phyloP scores from a whole-genome alignment of 2,888 invertebrate genomes.

The Sarcophaga caerulescens region DNA sequence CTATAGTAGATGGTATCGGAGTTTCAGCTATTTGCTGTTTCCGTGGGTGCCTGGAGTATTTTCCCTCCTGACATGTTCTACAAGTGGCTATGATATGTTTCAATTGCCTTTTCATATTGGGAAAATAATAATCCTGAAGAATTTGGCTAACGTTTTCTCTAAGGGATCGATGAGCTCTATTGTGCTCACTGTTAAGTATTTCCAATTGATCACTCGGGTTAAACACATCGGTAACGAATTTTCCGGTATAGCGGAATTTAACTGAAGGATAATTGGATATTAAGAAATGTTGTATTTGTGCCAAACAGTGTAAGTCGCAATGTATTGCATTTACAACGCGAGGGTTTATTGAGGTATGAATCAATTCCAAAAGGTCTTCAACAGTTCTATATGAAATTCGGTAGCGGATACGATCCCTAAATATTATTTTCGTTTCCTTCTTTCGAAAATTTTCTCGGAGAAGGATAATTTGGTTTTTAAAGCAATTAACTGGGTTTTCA shows the following conservation, averaged over 20 bases:
- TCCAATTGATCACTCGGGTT: too few relatives aligned
- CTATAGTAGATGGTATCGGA: too few relatives aligned
- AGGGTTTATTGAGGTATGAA: neutral
- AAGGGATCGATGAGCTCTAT: conserved; percentile 37
- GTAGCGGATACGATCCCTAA: too few relatives aligned
- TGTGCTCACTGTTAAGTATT: conserved; percentile 18
- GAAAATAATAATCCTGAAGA: neutral
- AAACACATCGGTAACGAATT: neutral
- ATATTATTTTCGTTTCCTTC: too few relatives aligned
- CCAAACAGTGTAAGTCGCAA: conserved; percentile 1
- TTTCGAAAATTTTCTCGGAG: too few relatives aligned
- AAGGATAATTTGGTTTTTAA: too few relatives aligned
- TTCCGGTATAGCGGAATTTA: neutral
- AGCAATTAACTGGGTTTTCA: too few relatives aligned
- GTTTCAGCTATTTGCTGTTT: too few relatives aligned
- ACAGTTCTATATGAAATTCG: neutral
- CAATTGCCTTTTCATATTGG: neutral
- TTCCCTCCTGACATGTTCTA: too few relatives aligned
- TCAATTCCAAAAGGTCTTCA: conserved; percentile 1
- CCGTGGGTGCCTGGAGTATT: too few relatives aligned
- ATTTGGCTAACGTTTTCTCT: conserved; percentile 17
- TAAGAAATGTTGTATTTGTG: conserved; percentile 2
- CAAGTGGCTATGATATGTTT: neutral
- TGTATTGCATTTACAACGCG: neutral
- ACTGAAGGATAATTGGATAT: neutral